Conservation (phyloP, 2,888 invertebrate genomes). For the Celastrina argiolus region DNA sequence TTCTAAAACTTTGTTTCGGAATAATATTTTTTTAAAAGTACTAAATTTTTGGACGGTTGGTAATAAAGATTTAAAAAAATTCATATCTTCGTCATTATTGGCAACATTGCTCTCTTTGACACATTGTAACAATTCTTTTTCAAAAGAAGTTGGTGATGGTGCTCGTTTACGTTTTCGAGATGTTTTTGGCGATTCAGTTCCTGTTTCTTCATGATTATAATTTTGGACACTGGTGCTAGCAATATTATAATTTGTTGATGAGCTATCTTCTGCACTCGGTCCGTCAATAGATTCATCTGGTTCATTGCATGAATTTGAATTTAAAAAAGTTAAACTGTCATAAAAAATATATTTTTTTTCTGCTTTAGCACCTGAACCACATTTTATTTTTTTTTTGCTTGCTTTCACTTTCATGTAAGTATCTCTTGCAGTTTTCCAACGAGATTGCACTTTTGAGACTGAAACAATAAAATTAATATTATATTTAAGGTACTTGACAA, state of each 20-base stretch:
- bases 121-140: conserved; percentile 34
- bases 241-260: neutral
- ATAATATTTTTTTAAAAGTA: conserved; percentile 35
- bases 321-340: conserved; percentile 14
- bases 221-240: conserved; percentile 23
- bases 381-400: conserved; percentile 35
- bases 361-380: conserved; percentile 34
- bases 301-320: conserved; percentile 22
- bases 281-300: conserved; percentile 33
- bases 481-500: too few relatives aligned
- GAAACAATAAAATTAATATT: too few relatives aligned
- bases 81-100: conserved; percentile 34
- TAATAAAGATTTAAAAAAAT: conserved; percentile 35
- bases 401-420: conserved; percentile 33
- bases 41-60: conserved; percentile 34
- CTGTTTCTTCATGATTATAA: neutral
- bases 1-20: conserved; percentile 34
- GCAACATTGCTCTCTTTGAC: conserved; percentile 33
- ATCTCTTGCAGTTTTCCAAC: conserved; percentile 33
- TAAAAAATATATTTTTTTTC: conserved; percentile 5
- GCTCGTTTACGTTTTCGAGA: conserved; percentile 34
- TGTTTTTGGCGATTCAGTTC: neutral
- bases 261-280: neutral
- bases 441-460: too few relatives aligned
- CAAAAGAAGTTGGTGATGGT: conserved; percentile 34